Conservation (phyloP, 2,888 invertebrate species). For the Lasioglossum figueresi region DNA sequence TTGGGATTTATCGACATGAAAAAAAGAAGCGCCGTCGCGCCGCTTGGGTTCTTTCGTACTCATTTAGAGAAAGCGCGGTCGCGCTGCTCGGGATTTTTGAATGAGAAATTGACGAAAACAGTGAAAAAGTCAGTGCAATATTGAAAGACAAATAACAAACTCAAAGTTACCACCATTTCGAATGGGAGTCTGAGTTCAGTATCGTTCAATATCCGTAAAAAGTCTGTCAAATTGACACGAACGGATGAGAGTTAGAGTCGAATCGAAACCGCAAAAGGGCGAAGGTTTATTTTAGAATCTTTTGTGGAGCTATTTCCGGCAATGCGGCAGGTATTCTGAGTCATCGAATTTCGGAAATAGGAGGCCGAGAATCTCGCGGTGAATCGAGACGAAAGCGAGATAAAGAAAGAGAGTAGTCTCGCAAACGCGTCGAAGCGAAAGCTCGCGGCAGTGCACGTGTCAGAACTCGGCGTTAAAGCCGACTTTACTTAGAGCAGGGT, state of each 20-base stretch:
- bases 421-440: constrained; percentile 36
- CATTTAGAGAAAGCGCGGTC: no score
- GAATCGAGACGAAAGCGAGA: background rate
- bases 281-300: background rate
- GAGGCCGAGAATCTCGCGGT: background rate
- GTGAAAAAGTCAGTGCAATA: background rate
- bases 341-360: background rate
- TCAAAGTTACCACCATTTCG: fast-evolving
- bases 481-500: constrained; percentile 66
- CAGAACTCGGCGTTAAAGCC: constrained; percentile 59
- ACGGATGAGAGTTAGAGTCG: background rate
- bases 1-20: no score
- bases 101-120: no score
- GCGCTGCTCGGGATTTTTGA: no score
- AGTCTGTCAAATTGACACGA: background rate
- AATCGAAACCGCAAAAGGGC: background rate
- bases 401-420: constrained; percentile 11
- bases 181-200: no score
- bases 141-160: background rate
- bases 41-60: no score
- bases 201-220: background rate
- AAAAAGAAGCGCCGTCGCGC: no score
- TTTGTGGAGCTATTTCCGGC: background rate
- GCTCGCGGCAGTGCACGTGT: constrained; percentile 51
- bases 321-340: background rate